These are phyloP conservation scores for Axis porcinus DNA, from an alignment of 2,113 vertebrate species.

Conservation along the genomic window DNA sequence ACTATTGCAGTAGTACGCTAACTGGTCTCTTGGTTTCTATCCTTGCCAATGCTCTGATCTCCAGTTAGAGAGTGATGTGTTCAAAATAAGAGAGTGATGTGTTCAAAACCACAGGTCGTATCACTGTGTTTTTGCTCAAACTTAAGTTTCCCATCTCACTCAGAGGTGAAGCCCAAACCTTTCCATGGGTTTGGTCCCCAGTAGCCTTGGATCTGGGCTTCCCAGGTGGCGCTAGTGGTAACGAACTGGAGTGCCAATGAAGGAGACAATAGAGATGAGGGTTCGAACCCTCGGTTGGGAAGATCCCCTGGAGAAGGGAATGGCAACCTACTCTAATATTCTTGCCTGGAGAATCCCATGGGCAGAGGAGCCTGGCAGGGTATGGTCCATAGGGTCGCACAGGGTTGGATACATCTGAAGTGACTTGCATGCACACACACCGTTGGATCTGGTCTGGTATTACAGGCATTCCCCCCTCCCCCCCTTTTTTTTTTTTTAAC, in stretches of 20 bases:
- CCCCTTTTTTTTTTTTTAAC: not conserved
- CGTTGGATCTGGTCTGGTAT: not conserved
- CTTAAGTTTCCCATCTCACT: not conserved
- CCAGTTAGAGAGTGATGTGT: not conserved
- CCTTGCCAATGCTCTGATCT: not conserved
- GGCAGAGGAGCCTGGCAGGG: not conserved
- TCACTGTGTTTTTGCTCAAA: not conserved
- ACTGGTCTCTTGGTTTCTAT: not conserved
- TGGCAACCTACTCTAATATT: not conserved
- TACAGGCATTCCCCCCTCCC: not conserved
- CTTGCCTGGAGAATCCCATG: not conserved
- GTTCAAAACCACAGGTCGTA: not conserved
- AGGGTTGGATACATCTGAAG: not conserved
- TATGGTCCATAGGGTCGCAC: not conserved
- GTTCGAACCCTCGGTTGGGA: not conserved
- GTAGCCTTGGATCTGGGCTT: not conserved
- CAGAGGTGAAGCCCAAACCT: not conserved
- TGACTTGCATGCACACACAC: not conserved
- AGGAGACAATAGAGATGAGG: not conserved
- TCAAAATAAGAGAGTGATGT: not conserved
- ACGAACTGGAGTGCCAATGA: not conserved
- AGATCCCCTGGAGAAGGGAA: not conserved
- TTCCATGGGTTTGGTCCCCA: fast-evolving
- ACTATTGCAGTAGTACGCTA: not conserved
- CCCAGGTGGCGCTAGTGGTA: not conserved